Percentiles rank a stretch among this genome's conserved stretches.
These are phyloP conservation scores for Danaus melanippus DNA, from an alignment of 1,140 invertebrate species.

Conservation along the genomic window DNA sequence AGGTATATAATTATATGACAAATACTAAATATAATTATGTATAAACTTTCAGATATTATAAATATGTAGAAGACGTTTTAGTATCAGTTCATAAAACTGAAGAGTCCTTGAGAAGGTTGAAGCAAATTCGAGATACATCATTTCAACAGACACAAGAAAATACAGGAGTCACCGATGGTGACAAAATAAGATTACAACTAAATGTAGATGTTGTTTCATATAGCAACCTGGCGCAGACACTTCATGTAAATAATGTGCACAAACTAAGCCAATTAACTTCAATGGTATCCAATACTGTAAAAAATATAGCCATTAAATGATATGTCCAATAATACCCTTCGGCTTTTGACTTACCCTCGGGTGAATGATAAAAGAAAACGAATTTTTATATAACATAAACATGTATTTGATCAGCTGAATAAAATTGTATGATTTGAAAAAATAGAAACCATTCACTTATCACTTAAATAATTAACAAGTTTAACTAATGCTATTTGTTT, in stretches of 20 bases:
- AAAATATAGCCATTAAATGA: conserved; percentile 71
- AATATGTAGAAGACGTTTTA: conserved; percentile 87
- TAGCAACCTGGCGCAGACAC: conserved; percentile 33
- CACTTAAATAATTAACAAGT: conserved; percentile 68
- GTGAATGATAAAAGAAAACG: conserved; percentile 26
- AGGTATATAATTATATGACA: no score
- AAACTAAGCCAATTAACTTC: conserved; percentile 50
- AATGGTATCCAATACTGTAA: conserved; percentile 63
- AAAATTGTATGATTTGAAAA: conserved; percentile 71
- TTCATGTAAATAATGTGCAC: conserved; percentile 53
- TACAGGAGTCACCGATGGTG: conserved; percentile 82
- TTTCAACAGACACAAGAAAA: conserved; percentile 62
- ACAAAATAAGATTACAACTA: conserved; percentile 93
- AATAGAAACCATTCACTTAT: conserved; percentile 72
- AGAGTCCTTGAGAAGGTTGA: conserved; percentile 90
- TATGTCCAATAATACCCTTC: conserved; percentile 51
- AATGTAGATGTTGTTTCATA: conserved; percentile 86
- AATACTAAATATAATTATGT: background rate
- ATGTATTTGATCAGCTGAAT: conserved; percentile 70
- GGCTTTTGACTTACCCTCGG: conserved; percentile 35
- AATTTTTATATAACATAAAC: conserved; percentile 61
- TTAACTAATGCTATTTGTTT: conserved; percentile 73
- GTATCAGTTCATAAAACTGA: conserved; percentile 95
- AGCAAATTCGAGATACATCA: conserved; percentile 84
- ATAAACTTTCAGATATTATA: conserved; percentile 79